These are phyloP conservation scores for Leucania comma DNA, from an alignment of 2,888 invertebrate species.

Conservation along the genomic window DNA sequence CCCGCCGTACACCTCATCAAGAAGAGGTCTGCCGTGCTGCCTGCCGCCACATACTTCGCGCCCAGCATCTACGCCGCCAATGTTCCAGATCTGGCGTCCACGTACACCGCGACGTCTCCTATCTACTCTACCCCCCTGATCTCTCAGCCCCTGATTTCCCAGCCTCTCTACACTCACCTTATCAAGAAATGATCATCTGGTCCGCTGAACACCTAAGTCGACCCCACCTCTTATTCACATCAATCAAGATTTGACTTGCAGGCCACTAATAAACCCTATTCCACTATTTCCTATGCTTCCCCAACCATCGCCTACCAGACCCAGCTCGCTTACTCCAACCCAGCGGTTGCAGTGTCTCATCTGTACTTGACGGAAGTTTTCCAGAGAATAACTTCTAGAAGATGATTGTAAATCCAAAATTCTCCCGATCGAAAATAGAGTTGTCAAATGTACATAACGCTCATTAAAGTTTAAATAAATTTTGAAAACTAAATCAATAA, in stretches of 20 bases:
- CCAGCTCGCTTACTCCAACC: slow-evolving; percentile 48
- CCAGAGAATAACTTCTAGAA: too few relatives aligned
- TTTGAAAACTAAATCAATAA: slow-evolving; percentile 10
- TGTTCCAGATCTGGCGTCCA: slow-evolving; percentile 70
- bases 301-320: too few relatives aligned
- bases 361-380: too few relatives aligned
- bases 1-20: slow-evolving; percentile 78
- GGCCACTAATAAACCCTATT: slow-evolving; percentile 58
- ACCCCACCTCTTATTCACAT: slow-evolving; percentile 64
- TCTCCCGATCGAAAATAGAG: too few relatives aligned
- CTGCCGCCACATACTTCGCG: slow-evolving; percentile 61
- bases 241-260: slow-evolving; percentile 69
- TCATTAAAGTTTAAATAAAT: slow-evolving; percentile 47
- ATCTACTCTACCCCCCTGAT: slow-evolving; percentile 71
- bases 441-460: slow-evolving; percentile 43
- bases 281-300: slow-evolving; percentile 62
- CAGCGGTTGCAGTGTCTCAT: too few relatives aligned
- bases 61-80: slow-evolving; percentile 68
- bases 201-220: slow-evolving; percentile 30
- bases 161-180: slow-evolving; percentile 66
- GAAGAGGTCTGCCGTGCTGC: slow-evolving; percentile 74
- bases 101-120: slow-evolving; percentile 71
- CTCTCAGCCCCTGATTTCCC: slow-evolving; percentile 69
- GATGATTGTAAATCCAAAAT: too few relatives aligned
- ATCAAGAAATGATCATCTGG: slow-evolving; percentile 52